These are phyloP conservation scores for Synanthedon formicaeformis DNA, from an alignment of 2,888 invertebrate species.

Conservation along the genomic window DNA sequence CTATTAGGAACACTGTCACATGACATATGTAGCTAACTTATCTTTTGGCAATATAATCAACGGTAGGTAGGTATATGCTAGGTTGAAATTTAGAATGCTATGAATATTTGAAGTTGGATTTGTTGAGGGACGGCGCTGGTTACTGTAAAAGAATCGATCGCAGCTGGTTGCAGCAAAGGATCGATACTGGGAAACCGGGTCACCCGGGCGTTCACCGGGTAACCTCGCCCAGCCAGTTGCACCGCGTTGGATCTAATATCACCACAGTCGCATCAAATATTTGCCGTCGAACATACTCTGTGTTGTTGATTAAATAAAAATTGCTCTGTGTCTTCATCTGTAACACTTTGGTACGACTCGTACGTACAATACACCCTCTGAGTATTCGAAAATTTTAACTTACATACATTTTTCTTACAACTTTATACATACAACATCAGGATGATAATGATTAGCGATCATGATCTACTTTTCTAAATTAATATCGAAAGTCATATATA, in stretches of 20 bases:
- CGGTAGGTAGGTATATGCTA: background rate
- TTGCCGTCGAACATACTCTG: background rate
- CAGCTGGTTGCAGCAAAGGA: constrained; percentile 3
- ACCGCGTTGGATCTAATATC: constrained; percentile 4
- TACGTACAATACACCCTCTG: too few species aligned
- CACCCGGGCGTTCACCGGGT: constrained; percentile 4
- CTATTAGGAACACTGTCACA: too few species aligned
- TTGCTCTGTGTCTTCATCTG: too few species aligned
- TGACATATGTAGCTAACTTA: too few species aligned
- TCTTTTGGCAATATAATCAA: background rate
- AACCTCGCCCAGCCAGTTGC: constrained; percentile 5
- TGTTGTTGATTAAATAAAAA: too few species aligned
- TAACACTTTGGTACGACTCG: too few species aligned
- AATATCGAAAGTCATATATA: too few species aligned
- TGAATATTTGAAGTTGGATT: background rate
- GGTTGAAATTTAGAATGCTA: background rate
- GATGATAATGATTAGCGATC: too few species aligned
- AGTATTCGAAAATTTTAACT: too few species aligned
- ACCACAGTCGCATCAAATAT: background rate
- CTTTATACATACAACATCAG: too few species aligned
- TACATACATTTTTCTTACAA: too few species aligned
- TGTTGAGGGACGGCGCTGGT: background rate
- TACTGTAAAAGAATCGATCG: constrained; percentile 7
- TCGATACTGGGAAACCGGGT: constrained; percentile 4
- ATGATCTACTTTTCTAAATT: too few species aligned